phyloP scores from a whole-genome alignment of 2,113 vertebrate species.

The Myotis davidii region DNA sequence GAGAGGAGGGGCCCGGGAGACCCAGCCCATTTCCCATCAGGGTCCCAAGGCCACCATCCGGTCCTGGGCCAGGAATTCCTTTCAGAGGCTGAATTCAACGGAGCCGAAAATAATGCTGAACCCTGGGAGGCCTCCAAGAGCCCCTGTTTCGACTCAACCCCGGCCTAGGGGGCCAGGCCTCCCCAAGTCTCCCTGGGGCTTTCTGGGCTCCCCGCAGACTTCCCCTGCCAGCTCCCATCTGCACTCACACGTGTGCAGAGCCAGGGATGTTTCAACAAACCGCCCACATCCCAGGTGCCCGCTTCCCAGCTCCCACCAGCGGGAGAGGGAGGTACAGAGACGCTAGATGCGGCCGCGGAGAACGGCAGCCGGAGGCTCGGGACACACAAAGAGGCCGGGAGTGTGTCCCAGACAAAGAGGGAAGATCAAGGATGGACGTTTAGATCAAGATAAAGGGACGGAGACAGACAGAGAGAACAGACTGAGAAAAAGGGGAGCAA shows the following conservation, averaged over 20 bases:
- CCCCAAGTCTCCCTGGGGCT: neutral
- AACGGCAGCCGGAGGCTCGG: neutral
- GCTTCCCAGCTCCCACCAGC: neutral
- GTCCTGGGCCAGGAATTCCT: constrained; percentile 70
- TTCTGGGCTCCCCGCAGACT: neutral
- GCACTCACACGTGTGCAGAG: neutral
- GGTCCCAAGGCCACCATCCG: constrained; percentile 65
- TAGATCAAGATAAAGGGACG: neutral
- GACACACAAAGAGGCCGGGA: neutral
- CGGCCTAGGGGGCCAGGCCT: neutral
- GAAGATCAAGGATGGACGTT: neutral
- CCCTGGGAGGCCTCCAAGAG: neutral
- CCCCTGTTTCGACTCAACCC: neutral
- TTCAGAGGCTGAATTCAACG: constrained; percentile 56
- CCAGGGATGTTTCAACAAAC: neutral
- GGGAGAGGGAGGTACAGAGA: neutral
- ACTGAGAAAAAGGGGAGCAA: neutral
- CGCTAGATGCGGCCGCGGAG: neutral
- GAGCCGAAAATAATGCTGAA: constrained; percentile 56
- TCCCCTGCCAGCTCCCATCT: neutral
- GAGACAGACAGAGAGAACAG: neutral
- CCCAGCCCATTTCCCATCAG: constrained; percentile 67
- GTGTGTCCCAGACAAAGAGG: neutral
- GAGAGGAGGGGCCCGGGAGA: constrained; percentile 44
- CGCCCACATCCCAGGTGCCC: neutral